Conservation (phyloP, 2,113 vertebrate species). For the Podiceps cristatus region DNA sequence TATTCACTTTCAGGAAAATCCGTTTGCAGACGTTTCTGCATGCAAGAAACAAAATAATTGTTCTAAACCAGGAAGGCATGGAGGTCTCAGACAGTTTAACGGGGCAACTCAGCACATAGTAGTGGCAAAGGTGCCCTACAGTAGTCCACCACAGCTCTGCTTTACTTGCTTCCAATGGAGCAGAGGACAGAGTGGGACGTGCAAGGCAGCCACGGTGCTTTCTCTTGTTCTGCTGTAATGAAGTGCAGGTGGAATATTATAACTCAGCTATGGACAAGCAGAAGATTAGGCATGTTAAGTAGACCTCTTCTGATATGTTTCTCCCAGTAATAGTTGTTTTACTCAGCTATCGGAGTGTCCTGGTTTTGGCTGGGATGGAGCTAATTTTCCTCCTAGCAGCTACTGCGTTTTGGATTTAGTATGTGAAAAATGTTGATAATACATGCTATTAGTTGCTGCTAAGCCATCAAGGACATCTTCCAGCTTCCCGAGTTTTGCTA, state of each 20-base stretch:
- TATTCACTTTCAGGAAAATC: background rate
- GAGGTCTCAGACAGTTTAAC: background rate
- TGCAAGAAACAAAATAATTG: background rate
- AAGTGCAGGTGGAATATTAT: background rate
- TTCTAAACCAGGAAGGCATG: background rate
- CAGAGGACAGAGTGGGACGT: background rate
- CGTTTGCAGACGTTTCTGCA: background rate
- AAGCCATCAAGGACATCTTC: too few species aligned
- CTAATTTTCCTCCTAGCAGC: too few species aligned
- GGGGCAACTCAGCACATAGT: background rate
- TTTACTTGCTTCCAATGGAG: background rate
- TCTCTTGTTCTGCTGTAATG: background rate
- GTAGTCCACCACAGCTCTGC: fast-evolving
- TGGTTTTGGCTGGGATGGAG: too few species aligned
- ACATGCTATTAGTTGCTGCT: too few species aligned
- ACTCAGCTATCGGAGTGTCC: background rate
- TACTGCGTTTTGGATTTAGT: too few species aligned
- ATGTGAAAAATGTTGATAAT: too few species aligned
- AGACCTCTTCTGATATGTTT: background rate
- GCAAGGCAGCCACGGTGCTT: background rate
- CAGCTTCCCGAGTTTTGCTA: too few species aligned
- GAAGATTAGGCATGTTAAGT: background rate
- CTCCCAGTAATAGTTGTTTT: background rate
- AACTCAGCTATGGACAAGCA: background rate
- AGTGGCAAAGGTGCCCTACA: background rate